Evolutionary conservation across 2,797 vertebrate genomes (phyloP), one percentile per base, ranked within the genome.

Genomic region (Dallia pectoralis): DNA sequence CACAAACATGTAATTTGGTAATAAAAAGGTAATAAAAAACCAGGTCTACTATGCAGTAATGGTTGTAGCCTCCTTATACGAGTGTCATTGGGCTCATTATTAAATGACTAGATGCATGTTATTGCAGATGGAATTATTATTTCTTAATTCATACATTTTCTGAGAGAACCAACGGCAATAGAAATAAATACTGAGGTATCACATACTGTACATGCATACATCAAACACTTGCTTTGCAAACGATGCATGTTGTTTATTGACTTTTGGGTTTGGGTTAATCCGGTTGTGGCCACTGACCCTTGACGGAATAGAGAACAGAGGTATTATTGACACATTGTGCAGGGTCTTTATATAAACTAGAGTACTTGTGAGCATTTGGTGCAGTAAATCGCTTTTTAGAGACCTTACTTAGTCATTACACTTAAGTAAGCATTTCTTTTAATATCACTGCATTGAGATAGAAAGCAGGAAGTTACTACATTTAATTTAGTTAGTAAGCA

Each of bases 71-170:
- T 63, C 8, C 8, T 14, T 25, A 63, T 4, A 63, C 16, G 29
- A 63, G 27, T 29, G 29, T 15, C 6, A 4, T 15, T 15, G 14
- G 61, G 14, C 66, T 69, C 5, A 59, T 14, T 47, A 2, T 8
- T 19, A 36, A 76, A 53, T 25, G n/a, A 29, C 36, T 40, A 40
- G 36, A 40, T 40, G 36, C 4, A 49, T 74, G 66, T 56, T 16
- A 48, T 69, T 22, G 40, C 56, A 29, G 68, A 56, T 33, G 29
- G 12, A 18, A 15, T 48, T 56, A 16, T 59, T 25, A 8, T 75
- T 30, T 29, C 29, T 74, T 78, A 73, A 87, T 80, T 80, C 71
- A 76, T 40, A 1, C 9, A 76, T 68, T 44, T 47, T 78, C 67
- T 74, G 30, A 68, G 30, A 74, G 61, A n/a, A n/a, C 25, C 61